phyloP scores from a whole-genome alignment of 2,113 vertebrate genomes.

The Nesogale talazaci region DNA sequence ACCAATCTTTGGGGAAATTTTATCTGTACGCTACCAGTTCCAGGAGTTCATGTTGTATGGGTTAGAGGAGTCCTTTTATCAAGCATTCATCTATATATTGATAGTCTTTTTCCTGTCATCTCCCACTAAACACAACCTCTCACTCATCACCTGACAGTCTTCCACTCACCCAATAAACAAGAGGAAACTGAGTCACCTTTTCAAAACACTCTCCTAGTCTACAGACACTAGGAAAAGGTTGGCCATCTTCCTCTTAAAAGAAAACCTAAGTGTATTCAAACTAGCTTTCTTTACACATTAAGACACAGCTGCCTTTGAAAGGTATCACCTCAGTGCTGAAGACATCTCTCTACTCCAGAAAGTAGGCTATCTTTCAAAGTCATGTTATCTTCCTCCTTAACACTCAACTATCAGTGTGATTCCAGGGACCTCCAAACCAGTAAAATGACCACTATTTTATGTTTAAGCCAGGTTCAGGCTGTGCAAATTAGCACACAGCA shows the following conservation, averaged over 20 bases:
- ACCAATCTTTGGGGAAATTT: constrained; percentile 30
- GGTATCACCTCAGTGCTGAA: background rate
- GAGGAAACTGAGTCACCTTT: constrained; percentile 34
- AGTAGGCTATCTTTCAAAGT: background rate
- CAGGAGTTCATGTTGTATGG: constrained; percentile 10
- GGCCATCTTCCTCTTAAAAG: constrained; percentile 66
- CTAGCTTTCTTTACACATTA: constrained; percentile 40
- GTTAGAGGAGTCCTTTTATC: constrained; percentile 46
- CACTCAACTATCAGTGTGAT: background rate
- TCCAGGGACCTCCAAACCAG: no score
- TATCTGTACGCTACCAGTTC: constrained; percentile 24
- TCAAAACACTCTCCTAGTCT: constrained; percentile 40
- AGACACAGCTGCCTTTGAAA: constrained; percentile 48
- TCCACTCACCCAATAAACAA: constrained; percentile 24
- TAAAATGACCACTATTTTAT: background rate
- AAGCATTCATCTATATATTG: constrained; percentile 48
- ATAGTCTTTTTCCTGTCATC: constrained; percentile 44
- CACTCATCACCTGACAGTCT: constrained; percentile 43
- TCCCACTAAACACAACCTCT: constrained; percentile 49
- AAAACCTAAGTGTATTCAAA: constrained; percentile 55
- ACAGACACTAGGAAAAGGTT: constrained; percentile 50
- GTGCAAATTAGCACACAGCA: no score
- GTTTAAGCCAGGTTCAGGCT: background rate
- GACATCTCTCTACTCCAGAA: background rate
- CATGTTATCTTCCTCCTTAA: background rate